phyloP scores from a whole-genome alignment of 2,888 invertebrate species.

The Mesopsocus fuscifrons region DNA sequence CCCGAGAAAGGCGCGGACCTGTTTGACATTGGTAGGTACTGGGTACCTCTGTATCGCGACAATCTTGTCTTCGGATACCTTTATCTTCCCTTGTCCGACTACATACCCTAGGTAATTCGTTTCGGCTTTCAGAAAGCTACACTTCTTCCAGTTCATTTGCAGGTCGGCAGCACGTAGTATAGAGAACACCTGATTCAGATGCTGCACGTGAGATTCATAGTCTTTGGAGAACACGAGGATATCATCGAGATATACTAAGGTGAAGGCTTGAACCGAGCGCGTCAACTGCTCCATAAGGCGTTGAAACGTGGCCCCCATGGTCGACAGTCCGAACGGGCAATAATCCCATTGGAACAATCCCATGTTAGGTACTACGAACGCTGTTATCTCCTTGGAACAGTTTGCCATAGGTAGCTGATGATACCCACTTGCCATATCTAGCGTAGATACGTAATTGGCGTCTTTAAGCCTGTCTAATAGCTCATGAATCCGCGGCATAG shows the following conservation, averaged over 20 bases:
- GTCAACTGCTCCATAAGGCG: conserved; percentile 19
- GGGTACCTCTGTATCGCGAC: not conserved
- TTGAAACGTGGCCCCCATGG: conserved; percentile 20
- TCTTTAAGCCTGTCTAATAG: conserved; percentile 18
- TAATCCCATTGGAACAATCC: conserved; percentile 16
- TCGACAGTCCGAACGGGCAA: conserved; percentile 20
- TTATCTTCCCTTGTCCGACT: not conserved
- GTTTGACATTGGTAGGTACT: not conserved
- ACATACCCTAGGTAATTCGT: not conserved
- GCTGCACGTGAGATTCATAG: not conserved
- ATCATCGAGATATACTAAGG: not conserved
- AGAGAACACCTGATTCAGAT: not conserved
- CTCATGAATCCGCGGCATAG: conserved; percentile 17
- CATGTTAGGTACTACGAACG: conserved; percentile 11
- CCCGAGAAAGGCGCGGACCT: not conserved
- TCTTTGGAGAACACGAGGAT: not conserved
- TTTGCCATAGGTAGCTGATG: conserved; percentile 16
- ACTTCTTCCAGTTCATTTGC: not conserved
- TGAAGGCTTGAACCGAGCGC: conserved; percentile 2
- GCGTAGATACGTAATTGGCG: conserved; percentile 16
- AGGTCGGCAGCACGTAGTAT: not conserved
- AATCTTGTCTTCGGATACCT: not conserved
- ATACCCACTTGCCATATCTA: conserved; percentile 18
- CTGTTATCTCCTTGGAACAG: conserved; percentile 16
- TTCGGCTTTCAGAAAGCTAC: not conserved